Base-by-base conservation (phyloP, 2,113 vertebrate genomes). In the Xiphophorus couchianus region DNA sequence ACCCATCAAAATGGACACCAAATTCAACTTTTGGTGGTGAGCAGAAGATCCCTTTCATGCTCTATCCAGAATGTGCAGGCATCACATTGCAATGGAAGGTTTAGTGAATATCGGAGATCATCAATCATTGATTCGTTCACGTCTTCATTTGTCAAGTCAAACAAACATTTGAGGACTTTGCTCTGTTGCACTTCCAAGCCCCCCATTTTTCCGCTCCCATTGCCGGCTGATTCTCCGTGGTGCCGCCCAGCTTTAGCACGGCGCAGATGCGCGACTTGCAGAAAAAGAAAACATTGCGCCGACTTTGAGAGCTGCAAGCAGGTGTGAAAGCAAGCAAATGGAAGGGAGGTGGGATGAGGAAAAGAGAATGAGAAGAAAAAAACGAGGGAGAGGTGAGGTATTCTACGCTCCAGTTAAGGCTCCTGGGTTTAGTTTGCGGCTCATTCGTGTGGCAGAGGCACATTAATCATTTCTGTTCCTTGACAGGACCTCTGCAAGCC, bases 381-480 rank as follows among this genome's bases (percentile, higher is more conserved):
- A 22, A 67, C 70, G 81, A 86, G 73, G 84, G 85, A 64, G 80
- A 84, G 69, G 77, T 69, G 84, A 86, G 68, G 63, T 66, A 51
- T 30, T 70, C 77, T 66, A 4, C 29, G 85, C 70, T 86, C 75
- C 77, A 77, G 77, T 87, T 84, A 62, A 84, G 74, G 74, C 68
- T 80, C 37, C 31, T 68, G 76, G 84, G 74, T 86, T 85, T 69
- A 81, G 86, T 69, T 64, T 14, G 64, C 73, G 78, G 66, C 84
- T 89, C 85, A 82, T 80, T 90, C 71, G 82, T 89, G 88, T 90
- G 71, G 88, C 84, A 84, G 77, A 67, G 60, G 69, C 73, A 72
- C 92, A 94, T 94, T 92, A 93, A 93, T 94, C 93, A 94, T 84
- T 85, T 48, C 33, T 75, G 69, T 39, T 77, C 76, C 75, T 79